phyloP scores from a whole-genome alignment of 1,140 invertebrate genomes.

The Papilio helenus region DNA sequence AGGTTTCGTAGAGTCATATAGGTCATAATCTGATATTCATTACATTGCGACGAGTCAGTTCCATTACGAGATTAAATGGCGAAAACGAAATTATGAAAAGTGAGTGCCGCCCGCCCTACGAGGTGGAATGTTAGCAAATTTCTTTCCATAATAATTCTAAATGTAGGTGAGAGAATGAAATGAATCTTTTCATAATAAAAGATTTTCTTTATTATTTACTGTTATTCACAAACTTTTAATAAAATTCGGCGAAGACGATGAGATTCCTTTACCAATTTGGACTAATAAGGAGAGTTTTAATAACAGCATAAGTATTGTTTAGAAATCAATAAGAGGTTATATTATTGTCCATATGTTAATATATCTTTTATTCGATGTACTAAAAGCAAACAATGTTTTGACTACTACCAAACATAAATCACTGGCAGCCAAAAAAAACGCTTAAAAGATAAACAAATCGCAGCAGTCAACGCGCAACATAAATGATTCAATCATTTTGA shows the following conservation, averaged over 20 bases:
- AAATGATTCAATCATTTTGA: slow-evolving; percentile 28
- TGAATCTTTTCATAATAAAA: not conserved
- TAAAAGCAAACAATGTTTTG: slow-evolving; percentile 14
- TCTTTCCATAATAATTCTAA: slow-evolving; percentile 2
- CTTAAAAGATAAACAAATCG: slow-evolving; percentile 9
- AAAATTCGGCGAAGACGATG: not conserved
- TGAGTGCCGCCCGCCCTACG: not conserved
- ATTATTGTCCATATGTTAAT: not conserved
- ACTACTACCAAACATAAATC: not conserved
- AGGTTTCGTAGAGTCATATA: not conserved
- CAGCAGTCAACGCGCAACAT: slow-evolving; percentile 22
- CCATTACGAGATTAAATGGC: slow-evolving; percentile 39
- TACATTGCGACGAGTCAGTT: slow-evolving; percentile 36
- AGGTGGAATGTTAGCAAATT: slow-evolving; percentile 26
- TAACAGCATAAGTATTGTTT: too few species aligned
- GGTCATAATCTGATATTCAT: slow-evolving; percentile 37
- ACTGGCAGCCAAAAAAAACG: not conserved
- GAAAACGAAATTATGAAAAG: slow-evolving; percentile 39
- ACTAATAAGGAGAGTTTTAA: not conserved
- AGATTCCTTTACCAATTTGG: not conserved
- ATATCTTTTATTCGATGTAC: not conserved
- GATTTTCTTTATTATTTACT: not conserved
- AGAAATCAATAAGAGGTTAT: too few species aligned
- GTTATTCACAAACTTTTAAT: not conserved
- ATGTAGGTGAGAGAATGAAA: slow-evolving; percentile 35